Percentiles rank a stretch among this genome's conserved stretches.
Conservation (phyloP, 2,797 vertebrate species). For the Microtus obscurus region DNA sequence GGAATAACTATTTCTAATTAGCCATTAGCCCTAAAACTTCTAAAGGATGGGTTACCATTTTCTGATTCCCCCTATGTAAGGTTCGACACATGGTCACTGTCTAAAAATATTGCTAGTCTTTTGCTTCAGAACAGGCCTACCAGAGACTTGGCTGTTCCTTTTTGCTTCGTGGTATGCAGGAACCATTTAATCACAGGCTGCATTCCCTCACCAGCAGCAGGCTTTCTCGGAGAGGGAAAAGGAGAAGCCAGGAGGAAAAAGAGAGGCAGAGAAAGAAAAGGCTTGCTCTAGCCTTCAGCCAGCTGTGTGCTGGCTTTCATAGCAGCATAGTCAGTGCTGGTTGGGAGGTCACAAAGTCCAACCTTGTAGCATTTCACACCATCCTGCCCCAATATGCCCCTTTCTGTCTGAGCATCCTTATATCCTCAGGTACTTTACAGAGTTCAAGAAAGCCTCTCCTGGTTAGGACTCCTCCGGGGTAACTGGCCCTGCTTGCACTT, state of each 20-base stretch:
- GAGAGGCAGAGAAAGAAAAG: neutral
- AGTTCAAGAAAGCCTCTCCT: neutral
- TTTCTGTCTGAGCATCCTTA: neutral
- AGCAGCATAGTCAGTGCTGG: neutral
- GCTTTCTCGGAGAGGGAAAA: neutral
- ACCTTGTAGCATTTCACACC: neutral
- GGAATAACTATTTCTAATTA: constrained; percentile 14
- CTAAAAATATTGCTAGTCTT: constrained; percentile 8
- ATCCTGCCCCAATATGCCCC: neutral
- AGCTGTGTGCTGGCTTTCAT: too few relatives aligned
- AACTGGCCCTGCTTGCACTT: neutral
- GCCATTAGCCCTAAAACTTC: constrained; percentile 32
- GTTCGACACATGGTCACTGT: neutral
- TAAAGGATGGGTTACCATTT: constrained; percentile 43
- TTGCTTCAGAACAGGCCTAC: neutral
- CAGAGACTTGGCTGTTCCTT: neutral
- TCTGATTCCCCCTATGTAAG: neutral
- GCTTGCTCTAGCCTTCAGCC: neutral
- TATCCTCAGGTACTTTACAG: neutral
- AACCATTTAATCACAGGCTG: neutral
- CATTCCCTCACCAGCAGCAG: neutral
- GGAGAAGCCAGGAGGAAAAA: neutral
- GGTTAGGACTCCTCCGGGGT: neutral
- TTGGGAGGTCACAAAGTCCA: neutral
- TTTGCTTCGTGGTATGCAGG: neutral